These are phyloP conservation scores for Manis pentadactyla DNA, from an alignment of 2,797 vertebrate species.

Conservation along the genomic window DNA sequence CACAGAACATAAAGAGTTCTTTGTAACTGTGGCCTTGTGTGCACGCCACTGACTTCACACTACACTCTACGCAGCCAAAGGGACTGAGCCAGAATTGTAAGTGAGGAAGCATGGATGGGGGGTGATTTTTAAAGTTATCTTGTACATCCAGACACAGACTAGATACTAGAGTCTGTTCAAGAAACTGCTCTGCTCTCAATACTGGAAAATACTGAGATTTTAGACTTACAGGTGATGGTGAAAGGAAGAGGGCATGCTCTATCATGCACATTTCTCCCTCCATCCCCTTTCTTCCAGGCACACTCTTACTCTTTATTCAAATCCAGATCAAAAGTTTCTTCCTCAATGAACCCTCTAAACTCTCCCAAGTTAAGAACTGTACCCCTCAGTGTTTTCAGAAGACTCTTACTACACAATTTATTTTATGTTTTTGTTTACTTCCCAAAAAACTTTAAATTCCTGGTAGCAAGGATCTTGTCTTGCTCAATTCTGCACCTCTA, in stretches of 20 bases:
- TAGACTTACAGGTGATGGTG: neutral
- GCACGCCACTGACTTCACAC: neutral
- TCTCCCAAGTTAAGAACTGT: neutral
- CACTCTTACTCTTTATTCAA: neutral
- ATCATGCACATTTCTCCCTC: neutral
- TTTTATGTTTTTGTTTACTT: neutral
- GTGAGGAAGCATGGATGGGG: neutral
- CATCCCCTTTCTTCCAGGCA: neutral
- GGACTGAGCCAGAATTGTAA: neutral
- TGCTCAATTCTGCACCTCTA: neutral
- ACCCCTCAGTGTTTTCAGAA: neutral
- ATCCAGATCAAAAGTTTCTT: neutral
- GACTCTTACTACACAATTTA: neutral
- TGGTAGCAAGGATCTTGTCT: neutral
- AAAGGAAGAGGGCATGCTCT: neutral
- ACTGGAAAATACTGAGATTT: neutral
- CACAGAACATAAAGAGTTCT: neutral
- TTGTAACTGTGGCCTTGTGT: neutral
- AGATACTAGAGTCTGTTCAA: neutral
- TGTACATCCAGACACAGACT: neutral
- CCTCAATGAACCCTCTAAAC: neutral
- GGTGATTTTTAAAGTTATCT: neutral
- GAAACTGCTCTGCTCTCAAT: neutral
- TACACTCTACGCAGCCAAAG: neutral
- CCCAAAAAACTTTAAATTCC: neutral